Conservation (phyloP, 2,888 invertebrate genomes). For the Trichopoda pennipes region DNA sequence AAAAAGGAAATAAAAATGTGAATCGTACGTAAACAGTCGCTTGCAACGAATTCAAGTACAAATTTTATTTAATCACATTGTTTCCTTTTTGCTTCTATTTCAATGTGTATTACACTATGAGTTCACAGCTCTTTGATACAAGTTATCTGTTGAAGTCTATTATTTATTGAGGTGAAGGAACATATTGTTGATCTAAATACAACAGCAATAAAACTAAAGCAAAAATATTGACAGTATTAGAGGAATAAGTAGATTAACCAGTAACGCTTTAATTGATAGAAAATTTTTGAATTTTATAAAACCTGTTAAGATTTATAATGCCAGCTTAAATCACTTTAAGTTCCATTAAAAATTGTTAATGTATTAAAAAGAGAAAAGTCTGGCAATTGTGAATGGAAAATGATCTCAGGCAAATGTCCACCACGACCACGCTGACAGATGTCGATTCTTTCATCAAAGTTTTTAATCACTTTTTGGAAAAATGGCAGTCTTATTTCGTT, state of each 20-base stretch:
- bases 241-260: neutral
- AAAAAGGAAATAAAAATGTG: conserved; percentile 45
- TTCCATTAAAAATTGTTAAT: too few species aligned
- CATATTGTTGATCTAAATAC: conserved; percentile 17
- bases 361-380: too few species aligned
- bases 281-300: neutral
- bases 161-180: conserved; percentile 54
- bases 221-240: conserved; percentile 7
- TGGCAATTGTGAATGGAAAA: too few species aligned
- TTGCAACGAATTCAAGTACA: conserved; percentile 62
- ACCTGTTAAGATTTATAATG: too few species aligned
- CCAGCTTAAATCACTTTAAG: too few species aligned
- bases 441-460: too few species aligned
- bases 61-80: conserved; percentile 46
- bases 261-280: neutral
- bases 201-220: conserved; percentile 8
- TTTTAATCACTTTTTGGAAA: too few species aligned
- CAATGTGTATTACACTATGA: neutral
- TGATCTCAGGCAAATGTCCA: too few species aligned
- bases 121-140: neutral
- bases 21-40: conserved; percentile 44
- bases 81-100: conserved; percentile 17
- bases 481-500: too few species aligned
- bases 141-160: conserved; percentile 40
- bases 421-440: too few species aligned